Evolutionary conservation across 2,888 invertebrate species (phyloP).

Genomic region (Aleiodes testaceus): DNA sequence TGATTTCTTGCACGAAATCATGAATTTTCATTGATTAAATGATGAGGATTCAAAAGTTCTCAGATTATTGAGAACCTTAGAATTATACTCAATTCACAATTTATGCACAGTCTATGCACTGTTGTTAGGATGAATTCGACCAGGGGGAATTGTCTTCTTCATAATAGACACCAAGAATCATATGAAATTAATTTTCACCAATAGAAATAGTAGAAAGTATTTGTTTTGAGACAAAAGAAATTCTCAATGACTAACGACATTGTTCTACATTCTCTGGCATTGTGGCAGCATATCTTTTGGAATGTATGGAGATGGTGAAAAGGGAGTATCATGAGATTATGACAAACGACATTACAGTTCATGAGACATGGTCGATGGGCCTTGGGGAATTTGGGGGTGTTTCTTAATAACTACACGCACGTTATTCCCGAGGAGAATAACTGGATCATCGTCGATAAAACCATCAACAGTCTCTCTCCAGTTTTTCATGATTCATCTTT

Average conservation of each 20-base stretch:
- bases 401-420: slow-evolving; percentile 22
- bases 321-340: slow-evolving; percentile 12
- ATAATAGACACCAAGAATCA: not conserved
- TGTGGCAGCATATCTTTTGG: not conserved
- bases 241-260: slow-evolving; percentile 3
- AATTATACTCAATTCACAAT: not conserved
- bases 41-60: not conserved
- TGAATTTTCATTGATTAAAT: not conserved
- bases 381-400: slow-evolving; percentile 6
- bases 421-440: not conserved
- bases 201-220: not conserved
- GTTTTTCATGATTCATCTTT: slow-evolving; percentile 17
- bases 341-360: slow-evolving; percentile 25
- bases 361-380: slow-evolving; percentile 12
- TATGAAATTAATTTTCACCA: not conserved
- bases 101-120: not conserved
- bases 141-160: slow-evolving; percentile 26
- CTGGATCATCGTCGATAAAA: slow-evolving; percentile 21
- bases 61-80: not conserved
- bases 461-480: not conserved
- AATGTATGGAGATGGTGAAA: not conserved
- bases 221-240: not conserved
- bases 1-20: too few species aligned
- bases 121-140: slow-evolving; percentile 18
- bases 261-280: not conserved